phyloP scores from a whole-genome alignment of 2,797 vertebrate genomes.

The Limnodromus scolopaceus region DNA sequence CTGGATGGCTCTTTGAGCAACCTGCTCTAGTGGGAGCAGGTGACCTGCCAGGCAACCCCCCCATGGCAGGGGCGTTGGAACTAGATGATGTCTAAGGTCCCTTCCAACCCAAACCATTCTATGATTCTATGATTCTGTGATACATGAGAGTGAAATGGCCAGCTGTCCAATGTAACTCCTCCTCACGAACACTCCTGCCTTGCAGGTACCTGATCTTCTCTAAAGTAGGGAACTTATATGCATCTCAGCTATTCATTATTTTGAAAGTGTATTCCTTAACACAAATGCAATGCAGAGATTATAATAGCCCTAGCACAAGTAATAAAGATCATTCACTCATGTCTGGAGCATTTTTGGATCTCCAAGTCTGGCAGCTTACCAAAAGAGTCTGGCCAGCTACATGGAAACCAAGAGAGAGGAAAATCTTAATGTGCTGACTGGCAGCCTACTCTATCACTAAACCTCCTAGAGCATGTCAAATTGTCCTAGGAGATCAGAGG shows the following conservation, averaged over 20 bases:
- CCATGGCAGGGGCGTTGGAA: too few relatives aligned
- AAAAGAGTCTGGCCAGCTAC: background rate
- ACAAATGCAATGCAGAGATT: background rate
- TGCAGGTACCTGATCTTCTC: background rate
- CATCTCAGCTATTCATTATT: background rate
- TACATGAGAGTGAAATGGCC: background rate
- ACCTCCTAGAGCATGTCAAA: background rate
- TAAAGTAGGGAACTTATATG: background rate
- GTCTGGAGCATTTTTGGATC: background rate
- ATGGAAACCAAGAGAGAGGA: background rate
- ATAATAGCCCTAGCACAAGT: background rate
- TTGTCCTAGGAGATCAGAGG: background rate
- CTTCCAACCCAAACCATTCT: too few relatives aligned
- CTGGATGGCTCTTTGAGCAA: too few relatives aligned
- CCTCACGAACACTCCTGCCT: background rate
- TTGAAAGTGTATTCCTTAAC: background rate
- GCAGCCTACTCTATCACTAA: background rate
- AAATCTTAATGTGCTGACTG: background rate
- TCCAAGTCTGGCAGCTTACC: background rate
- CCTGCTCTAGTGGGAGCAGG: too few relatives aligned
- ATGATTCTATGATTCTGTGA: too few relatives aligned
- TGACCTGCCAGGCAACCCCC: too few relatives aligned
- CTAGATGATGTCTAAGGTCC: too few relatives aligned
- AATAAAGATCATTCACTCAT: background rate
- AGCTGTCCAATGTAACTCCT: background rate